A percentile compares a stretch with the other conserved stretches of the same genome.
Conservation (phyloP, 64 coral and sea anemone genomes). For the Porites lutea region DNA sequence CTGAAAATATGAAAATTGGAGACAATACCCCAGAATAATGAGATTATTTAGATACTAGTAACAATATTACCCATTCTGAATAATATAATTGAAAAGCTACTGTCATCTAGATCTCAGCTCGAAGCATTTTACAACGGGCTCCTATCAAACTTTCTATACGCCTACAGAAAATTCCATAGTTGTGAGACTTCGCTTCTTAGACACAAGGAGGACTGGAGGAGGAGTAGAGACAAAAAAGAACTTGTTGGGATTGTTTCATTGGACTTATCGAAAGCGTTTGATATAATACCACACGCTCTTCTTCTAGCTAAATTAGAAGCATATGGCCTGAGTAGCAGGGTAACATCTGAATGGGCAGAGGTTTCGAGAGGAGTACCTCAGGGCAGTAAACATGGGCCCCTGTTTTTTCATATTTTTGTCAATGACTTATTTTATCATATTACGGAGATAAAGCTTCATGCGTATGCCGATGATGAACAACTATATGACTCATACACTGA, state of each 20-base stretch:
- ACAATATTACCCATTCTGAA: background rate
- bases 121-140: background rate
- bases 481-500: conserved; percentile 56
- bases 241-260: too few species aligned
- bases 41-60: too few species aligned
- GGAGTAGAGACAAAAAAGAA: too few species aligned
- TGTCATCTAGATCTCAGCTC: background rate
- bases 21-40: too few species aligned
- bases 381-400: too few species aligned
- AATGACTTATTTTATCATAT: conserved; percentile 38
- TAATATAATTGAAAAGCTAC: background rate
- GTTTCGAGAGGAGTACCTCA: too few species aligned
- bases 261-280: too few species aligned
- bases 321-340: background rate
- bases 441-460: background rate
- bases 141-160: background rate
- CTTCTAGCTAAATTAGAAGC: too few species aligned
- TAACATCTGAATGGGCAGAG: too few species aligned
- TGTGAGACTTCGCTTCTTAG: background rate
- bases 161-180: background rate
- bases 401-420: conserved; percentile 14
- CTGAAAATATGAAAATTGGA: too few species aligned
- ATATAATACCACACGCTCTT: too few species aligned
- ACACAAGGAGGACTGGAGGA: background rate
- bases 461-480: background rate